phyloP scores from a whole-genome alignment of 2,888 invertebrate species.

The Bibio marci region DNA sequence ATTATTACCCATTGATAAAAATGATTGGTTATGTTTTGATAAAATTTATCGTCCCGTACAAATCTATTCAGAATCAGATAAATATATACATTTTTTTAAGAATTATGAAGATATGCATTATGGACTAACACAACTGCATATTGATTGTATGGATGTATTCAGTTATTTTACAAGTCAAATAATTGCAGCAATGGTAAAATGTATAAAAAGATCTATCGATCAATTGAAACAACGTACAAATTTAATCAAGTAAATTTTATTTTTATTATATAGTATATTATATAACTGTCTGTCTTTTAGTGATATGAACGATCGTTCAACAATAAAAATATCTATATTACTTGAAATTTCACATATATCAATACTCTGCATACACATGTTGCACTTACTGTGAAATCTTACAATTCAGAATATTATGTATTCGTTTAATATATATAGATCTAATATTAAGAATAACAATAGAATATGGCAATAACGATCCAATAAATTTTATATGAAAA shows the following conservation, averaged over 20 bases:
- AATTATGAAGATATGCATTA: conserved; percentile 44
- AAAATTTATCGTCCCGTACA: conserved; percentile 24
- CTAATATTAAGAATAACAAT: too few relatives aligned
- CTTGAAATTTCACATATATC: too few relatives aligned
- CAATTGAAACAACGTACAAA: conserved; percentile 39
- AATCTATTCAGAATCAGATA: conserved; percentile 19
- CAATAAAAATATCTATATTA: too few relatives aligned
- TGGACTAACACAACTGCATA: conserved; percentile 41
- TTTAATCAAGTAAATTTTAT: neutral
- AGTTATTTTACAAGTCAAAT: conserved; percentile 62
- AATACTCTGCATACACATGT: too few relatives aligned
- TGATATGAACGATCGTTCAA: too few relatives aligned
- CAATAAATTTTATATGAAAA: too few relatives aligned
- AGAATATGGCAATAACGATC: too few relatives aligned
- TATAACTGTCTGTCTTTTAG: too few relatives aligned
- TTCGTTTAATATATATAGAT: too few relatives aligned
- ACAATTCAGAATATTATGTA: too few relatives aligned
- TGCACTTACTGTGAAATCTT: too few relatives aligned
- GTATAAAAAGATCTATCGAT: conserved; percentile 57
- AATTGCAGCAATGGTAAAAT: conserved; percentile 53
- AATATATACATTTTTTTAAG: conserved; percentile 31
- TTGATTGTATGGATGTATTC: conserved; percentile 66
- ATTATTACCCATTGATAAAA: conserved; percentile 23
- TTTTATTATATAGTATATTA: too few relatives aligned
- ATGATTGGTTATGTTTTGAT: conserved; percentile 26